Base-by-base conservation (phyloP, 2,888 invertebrate genomes). In the Synanthedon tipuliformis region DNA sequence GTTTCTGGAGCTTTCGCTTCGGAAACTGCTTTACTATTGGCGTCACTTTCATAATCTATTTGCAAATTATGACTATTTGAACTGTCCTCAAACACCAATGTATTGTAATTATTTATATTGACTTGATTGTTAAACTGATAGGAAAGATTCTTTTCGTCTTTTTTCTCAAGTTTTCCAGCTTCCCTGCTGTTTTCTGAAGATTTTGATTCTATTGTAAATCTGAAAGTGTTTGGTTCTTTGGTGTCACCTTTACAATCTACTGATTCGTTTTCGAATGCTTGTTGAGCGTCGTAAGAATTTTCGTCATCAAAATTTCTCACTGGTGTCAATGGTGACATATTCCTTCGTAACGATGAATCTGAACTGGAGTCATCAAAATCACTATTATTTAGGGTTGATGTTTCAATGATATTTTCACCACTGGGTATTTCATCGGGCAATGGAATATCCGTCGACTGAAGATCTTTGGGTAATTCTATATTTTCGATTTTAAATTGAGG, bases 21-120 rank as follows among this genome's bases (percentile, higher is more conserved):
- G 15, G 61, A 65, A 57, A 78, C 80, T n/a, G 66, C 71, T 65
- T 88, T 88, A 59, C 85, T 87, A 52, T 88, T 88, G 2, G 74
- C 77, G 59, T 87, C 87, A 63, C 84, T 87, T 66, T 87, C 87
- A 52, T 87, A 86, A 64, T 87, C 86, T 54, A 88, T 85, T 52
- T 79, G 84, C 53, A 83, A 63, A 51, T 79, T 80, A 57, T 83
- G 80, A 57, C 83, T 81, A 64, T 85, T 87, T 1, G 87, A 87
- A 63, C 84, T 88, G 51, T 85, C 88, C 51, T 87, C 84, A 55
- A 81, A 84, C 55, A 78, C 56, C 12, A 79, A 84, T 0, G 84
- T 84, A 53, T 75, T 79, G 55, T 76, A 81, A 3, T 75, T 73
- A 54, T 83, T 81, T 15, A 84, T 75, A 58, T 82, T 82, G 1